Evolutionary conservation across 2,888 invertebrate species (phyloP).

Genomic region (Argyresthia goedartella): DNA sequence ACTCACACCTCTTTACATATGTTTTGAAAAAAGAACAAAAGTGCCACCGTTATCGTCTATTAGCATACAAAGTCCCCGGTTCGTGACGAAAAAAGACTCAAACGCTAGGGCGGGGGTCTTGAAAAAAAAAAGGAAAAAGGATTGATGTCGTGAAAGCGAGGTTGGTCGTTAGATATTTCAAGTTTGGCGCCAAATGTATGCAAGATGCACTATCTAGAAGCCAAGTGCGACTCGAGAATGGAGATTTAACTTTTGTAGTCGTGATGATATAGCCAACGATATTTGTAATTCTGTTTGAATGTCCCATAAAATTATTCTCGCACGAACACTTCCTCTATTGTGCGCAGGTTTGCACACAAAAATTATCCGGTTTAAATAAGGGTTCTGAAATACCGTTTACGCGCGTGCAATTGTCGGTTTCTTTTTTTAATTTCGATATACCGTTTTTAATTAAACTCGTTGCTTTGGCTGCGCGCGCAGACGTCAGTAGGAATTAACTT

Average conservation of each 20-base stretch:
- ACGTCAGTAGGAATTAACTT: conserved; percentile 47
- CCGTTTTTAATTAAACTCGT: conserved; percentile 54
- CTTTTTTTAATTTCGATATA: conserved; percentile 32
- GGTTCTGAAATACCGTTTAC: conserved; percentile 27
- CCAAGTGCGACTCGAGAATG: conserved; percentile 22
- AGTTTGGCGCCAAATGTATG: conserved; percentile 36
- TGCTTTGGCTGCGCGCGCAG: conserved; percentile 24
- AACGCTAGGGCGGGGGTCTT: conserved; percentile 15
- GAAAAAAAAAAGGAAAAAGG: conserved; percentile 20
- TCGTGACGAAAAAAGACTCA: conserved; percentile 37
- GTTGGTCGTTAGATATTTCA: conserved; percentile 19
- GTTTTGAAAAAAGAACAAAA: conserved; percentile 13
- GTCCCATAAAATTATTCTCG: not conserved
- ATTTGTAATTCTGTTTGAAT: conserved; percentile 11
- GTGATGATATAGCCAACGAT: conserved; percentile 12
- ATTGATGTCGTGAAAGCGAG: conserved; percentile 20
- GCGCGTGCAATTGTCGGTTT: not conserved
- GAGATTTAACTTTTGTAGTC: conserved; percentile 24
- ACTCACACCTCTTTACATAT: conserved; percentile 13
- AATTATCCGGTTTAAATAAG: conserved; percentile 12
- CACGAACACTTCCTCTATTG: no score
- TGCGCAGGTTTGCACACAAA: not conserved
- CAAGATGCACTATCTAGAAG: conserved; percentile 33
- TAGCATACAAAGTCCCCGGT: conserved; percentile 43
- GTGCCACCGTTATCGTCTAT: conserved; percentile 28